Evolutionary conservation across 2,113 vertebrate genomes (phyloP).

Genomic region (Pavo muticus): DNA sequence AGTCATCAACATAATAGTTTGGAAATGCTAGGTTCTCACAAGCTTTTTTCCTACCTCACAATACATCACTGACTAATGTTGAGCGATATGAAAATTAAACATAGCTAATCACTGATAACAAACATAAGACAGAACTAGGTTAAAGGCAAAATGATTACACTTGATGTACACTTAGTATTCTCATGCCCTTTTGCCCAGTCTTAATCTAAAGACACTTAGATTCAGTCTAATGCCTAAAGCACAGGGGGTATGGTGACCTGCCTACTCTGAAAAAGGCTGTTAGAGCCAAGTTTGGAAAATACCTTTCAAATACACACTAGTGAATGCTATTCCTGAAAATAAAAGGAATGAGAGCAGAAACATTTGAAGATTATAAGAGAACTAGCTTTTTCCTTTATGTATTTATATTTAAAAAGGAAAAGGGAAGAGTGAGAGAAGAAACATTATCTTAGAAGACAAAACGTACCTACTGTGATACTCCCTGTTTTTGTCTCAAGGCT

Average conservation of each 20-base stretch:
- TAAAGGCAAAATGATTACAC: background rate
- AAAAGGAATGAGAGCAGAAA: background rate
- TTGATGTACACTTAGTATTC: background rate
- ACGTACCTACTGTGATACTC: constrained; percentile 81
- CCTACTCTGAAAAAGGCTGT: background rate
- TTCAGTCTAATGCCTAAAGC: background rate
- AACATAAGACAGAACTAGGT: background rate
- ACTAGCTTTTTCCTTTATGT: background rate
- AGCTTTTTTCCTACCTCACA: background rate
- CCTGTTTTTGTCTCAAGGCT: constrained; percentile 76
- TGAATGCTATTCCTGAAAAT: background rate
- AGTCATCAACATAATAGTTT: background rate
- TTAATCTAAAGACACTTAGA: background rate
- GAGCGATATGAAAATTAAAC: background rate
- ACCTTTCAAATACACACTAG: background rate
- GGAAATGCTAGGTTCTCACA: background rate
- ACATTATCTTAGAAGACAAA: background rate
- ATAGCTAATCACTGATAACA: background rate
- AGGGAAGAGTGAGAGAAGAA: background rate
- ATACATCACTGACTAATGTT: background rate
- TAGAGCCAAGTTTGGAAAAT: background rate
- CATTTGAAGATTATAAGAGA: background rate
- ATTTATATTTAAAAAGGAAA: background rate
- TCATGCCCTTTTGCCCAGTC: background rate
- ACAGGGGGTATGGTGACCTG: background rate